A percentile compares a stretch with the other conserved stretches of the same genome.
Conservation (phyloP, 2,113 vertebrate species). For the Pterocles gutturalis region DNA sequence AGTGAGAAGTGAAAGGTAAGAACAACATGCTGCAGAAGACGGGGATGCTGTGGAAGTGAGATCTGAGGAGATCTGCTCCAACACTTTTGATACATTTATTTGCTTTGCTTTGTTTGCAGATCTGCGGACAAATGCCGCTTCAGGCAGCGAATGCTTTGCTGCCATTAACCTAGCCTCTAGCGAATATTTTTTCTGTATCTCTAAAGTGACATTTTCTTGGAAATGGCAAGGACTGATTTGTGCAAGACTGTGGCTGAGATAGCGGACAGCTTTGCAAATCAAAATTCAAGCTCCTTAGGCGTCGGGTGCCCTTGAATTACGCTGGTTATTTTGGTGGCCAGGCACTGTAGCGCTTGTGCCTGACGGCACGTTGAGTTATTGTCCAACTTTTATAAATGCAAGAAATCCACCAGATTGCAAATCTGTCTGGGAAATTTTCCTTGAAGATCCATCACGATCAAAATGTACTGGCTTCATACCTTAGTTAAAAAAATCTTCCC, state of each 20-base stretch:
- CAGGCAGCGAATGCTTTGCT: fast-evolving
- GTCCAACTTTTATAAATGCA: fast-evolving
- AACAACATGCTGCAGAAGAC: fast-evolving
- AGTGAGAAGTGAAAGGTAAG: background rate
- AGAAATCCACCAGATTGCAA: background rate
- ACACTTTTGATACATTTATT: fast-evolving
- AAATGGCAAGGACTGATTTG: background rate
- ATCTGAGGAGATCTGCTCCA: background rate
- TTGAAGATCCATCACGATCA: background rate
- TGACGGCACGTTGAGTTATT: background rate
- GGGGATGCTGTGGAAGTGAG: background rate
- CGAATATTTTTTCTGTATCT: background rate
- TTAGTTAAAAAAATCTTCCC: background rate
- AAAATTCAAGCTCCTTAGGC: background rate
- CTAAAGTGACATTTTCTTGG: background rate
- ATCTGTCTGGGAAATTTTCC: background rate
- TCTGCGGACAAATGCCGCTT: background rate
- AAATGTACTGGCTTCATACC: fast-evolving
- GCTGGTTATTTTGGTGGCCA: background rate
- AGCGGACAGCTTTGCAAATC: background rate
- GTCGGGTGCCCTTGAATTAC: background rate
- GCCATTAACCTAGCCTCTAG: background rate
- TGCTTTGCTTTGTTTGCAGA: background rate
- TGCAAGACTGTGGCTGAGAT: background rate
- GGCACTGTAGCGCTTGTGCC: background rate